Evolutionary conservation across 2,797 vertebrate genomes (phyloP).

Genomic region (Halcyon smyrnensis): DNA sequence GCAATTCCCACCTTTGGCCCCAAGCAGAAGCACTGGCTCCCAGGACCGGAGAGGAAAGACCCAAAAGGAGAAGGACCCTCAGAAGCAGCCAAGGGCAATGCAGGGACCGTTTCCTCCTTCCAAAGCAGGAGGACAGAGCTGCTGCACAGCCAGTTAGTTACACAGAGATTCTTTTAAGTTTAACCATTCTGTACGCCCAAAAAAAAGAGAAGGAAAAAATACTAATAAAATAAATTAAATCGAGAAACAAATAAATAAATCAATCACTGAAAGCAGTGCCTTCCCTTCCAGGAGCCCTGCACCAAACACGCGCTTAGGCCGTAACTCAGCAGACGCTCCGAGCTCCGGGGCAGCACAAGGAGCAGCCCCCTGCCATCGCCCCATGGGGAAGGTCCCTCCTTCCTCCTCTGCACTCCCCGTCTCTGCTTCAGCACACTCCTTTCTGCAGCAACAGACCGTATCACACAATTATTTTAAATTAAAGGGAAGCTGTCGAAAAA

Average conservation of each 20-base stretch:
- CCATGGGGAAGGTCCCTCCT: accelerated
- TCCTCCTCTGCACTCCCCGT: not conserved
- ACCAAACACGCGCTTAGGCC: accelerated
- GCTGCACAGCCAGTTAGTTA: not conserved
- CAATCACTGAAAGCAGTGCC: not conserved
- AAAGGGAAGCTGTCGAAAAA: not conserved
- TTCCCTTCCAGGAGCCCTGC: not conserved
- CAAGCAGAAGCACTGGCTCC: not conserved
- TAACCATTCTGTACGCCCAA: not conserved
- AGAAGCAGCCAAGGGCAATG: not conserved
- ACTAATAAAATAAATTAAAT: not conserved
- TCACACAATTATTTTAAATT: not conserved
- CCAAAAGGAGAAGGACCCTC: accelerated
- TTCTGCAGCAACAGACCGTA: not conserved
- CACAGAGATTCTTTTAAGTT: not conserved
- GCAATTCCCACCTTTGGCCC: not conserved
- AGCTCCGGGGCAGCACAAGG: not conserved
- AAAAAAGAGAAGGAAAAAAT: not conserved
- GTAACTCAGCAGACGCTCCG: not conserved
- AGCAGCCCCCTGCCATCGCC: accelerated
- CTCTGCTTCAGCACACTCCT: not conserved
- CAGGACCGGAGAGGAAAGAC: accelerated
- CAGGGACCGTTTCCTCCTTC: not conserved
- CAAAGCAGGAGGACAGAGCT: not conserved
- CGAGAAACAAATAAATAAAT: not conserved